Evolutionary conservation across 2,113 vertebrate species (phyloP).

Genomic region (Melanotaenia duboulayi): DNA sequence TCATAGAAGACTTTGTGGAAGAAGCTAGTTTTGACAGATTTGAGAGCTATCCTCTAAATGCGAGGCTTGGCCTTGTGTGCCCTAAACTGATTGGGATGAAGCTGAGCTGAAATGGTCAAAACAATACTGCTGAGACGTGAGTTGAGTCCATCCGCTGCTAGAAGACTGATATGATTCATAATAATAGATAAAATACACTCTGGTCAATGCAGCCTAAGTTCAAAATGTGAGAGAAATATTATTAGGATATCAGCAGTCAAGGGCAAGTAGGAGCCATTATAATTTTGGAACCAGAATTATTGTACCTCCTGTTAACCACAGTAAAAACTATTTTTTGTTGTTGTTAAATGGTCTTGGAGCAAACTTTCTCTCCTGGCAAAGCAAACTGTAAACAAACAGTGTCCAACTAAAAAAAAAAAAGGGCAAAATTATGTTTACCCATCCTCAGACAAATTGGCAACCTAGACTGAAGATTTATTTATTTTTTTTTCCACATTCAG

Average conservation of each 20-base stretch:
- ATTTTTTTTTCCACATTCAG: constrained; percentile 34
- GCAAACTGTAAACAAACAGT: constrained; percentile 38
- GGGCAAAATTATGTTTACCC: constrained; percentile 53
- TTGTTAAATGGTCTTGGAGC: neutral
- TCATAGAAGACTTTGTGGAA: neutral
- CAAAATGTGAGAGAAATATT: neutral
- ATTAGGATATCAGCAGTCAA: neutral
- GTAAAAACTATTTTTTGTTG: constrained; percentile 25
- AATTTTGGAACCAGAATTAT: neutral
- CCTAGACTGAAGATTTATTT: constrained; percentile 30
- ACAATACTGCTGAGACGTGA: constrained; percentile 17
- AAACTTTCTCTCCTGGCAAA: constrained; percentile 22
- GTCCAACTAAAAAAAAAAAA: constrained; percentile 38
- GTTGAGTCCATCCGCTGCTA: constrained; percentile 11
- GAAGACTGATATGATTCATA: constrained; percentile 40
- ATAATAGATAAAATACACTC: constrained; percentile 11
- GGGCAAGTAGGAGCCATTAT: neutral
- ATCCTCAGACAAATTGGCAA: constrained; percentile 51
- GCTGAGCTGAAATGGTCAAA: constrained; percentile 32
- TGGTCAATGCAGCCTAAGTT: constrained; percentile 1
- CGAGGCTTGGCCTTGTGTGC: constrained; percentile 8
- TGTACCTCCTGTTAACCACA: constrained; percentile 20
- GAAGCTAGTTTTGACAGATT: constrained; percentile 25
- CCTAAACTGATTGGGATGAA: constrained; percentile 6
- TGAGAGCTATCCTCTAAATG: neutral